Conservation (phyloP, 2,888 invertebrate species). For the Orgyia antiqua region DNA sequence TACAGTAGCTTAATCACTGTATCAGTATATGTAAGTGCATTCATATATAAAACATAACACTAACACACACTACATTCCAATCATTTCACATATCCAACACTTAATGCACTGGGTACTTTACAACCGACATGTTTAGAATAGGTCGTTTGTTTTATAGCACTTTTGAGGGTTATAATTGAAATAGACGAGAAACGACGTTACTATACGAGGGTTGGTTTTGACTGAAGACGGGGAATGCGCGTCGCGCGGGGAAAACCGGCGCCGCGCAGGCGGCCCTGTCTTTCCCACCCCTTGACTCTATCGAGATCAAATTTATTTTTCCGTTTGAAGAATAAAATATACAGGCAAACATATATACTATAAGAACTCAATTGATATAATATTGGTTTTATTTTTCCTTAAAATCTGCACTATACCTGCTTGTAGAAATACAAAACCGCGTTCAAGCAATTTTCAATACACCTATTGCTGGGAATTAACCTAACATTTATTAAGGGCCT, state of each 20-base stretch:
- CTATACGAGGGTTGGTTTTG: conserved; percentile 30
- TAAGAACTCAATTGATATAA: no score
- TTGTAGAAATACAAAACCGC: no score
- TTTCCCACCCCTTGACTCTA: conserved; percentile 23
- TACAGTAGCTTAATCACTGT: conserved; percentile 23
- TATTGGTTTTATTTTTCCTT: no score
- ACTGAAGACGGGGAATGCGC: conserved; percentile 39
- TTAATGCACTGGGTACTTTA: conserved; percentile 14
- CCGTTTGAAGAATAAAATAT: conserved; percentile 18
- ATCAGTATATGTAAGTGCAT: conserved; percentile 25
- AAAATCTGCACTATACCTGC: no score
- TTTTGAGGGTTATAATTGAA: conserved; percentile 19
- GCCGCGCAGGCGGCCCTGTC: conserved; percentile 45
- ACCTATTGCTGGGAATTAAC: no score
- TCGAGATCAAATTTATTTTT: conserved; percentile 46
- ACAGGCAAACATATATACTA: conserved; percentile 5
- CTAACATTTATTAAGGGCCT: no score
- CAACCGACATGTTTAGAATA: conserved; percentile 19
- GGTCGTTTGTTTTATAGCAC: conserved; percentile 17
- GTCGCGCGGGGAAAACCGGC: conserved; percentile 28
- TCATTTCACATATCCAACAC: conserved; percentile 22
- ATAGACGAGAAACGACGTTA: conserved; percentile 29
- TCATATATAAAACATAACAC: conserved; percentile 21
- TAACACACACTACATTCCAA: conserved; percentile 17
- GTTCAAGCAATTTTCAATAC: no score